These are phyloP conservation scores for Cremastobaeus sp. DNA, from an alignment of 2,888 invertebrate species.

Conservation along the genomic window DNA sequence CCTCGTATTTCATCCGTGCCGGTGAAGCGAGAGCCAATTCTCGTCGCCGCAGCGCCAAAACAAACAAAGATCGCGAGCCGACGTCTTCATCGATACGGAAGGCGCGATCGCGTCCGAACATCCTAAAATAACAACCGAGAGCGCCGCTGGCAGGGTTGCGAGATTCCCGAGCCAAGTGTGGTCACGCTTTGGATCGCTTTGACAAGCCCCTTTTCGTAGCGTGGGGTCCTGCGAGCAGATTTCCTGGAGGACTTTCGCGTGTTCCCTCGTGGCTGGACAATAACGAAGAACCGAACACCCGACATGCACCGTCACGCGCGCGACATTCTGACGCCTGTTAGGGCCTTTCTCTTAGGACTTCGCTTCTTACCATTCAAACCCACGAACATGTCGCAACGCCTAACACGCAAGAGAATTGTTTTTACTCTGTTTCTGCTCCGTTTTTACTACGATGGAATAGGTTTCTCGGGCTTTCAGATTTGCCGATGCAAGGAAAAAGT, in stretches of 20 bases:
- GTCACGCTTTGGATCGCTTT: conserved; percentile 66
- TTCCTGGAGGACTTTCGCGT: conserved; percentile 67
- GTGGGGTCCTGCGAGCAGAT: conserved; percentile 70
- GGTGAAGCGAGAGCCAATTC: conserved; percentile 50
- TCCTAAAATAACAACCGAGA: conserved; percentile 61
- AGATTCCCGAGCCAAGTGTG: conserved; percentile 61
- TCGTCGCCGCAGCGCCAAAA: conserved; percentile 60
- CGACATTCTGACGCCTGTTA: conserved; percentile 68
- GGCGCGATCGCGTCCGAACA: conserved; percentile 15
- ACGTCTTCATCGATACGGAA: conserved; percentile 20
- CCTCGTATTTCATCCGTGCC: conserved; percentile 67
- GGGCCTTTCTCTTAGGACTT: conserved; percentile 34
- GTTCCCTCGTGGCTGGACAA: conserved; percentile 66
- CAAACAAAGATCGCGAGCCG: conserved; percentile 67
- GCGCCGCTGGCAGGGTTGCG: conserved; percentile 48
- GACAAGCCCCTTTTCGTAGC: conserved; percentile 72
- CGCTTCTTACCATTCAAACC: conserved; percentile 33
- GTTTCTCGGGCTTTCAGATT: too few species aligned
- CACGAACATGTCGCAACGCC: conserved; percentile 61
- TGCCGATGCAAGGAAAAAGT: too few species aligned
- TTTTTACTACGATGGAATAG: too few species aligned
- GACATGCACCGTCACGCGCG: conserved; percentile 71
- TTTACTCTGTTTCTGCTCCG: background rate
- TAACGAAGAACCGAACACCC: conserved; percentile 64
- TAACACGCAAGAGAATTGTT: conserved; percentile 63